phyloP scores from a whole-genome alignment of 92 coral and sea anemone species.

The Ricordea florida region DNA sequence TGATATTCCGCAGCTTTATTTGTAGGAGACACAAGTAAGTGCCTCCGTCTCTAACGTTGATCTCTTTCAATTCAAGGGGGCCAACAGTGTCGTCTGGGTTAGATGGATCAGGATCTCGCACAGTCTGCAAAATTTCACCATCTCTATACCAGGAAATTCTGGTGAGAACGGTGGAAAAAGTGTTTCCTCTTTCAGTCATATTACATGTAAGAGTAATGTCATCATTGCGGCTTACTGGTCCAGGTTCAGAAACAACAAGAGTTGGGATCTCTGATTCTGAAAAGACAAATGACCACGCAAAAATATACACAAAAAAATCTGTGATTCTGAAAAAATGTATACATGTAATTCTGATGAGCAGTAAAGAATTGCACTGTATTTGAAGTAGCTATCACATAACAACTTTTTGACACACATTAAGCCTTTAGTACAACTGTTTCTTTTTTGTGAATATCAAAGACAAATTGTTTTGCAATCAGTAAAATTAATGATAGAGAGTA shows the following conservation, averaged over 20 bases:
- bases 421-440: no score
- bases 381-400: no score
- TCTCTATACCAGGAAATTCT: conserved; percentile 60
- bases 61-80: not conserved
- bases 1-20: not conserved
- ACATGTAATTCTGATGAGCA: no score
- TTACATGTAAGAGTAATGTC: conserved; percentile 35
- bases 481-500: no score
- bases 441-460: no score
- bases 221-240: conserved; percentile 2
- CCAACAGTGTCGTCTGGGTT: not conserved
- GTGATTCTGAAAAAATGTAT: no score
- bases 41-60: conserved; percentile 50
- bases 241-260: conserved; percentile 11
- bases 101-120: conserved; percentile 23
- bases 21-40: conserved; percentile 37
- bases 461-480: no score
- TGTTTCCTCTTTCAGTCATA: conserved; percentile 13
- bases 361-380: no score
- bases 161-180: not conserved
- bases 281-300: no score
- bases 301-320: no score
- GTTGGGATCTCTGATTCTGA: conserved; percentile 51
- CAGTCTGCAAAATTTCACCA: not conserved
- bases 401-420: no score